Evolutionary conservation across 2,113 vertebrate species (phyloP), one percentile per base, ranked within the genome.

Genomic region (Grammomys dolichurus): DNA sequence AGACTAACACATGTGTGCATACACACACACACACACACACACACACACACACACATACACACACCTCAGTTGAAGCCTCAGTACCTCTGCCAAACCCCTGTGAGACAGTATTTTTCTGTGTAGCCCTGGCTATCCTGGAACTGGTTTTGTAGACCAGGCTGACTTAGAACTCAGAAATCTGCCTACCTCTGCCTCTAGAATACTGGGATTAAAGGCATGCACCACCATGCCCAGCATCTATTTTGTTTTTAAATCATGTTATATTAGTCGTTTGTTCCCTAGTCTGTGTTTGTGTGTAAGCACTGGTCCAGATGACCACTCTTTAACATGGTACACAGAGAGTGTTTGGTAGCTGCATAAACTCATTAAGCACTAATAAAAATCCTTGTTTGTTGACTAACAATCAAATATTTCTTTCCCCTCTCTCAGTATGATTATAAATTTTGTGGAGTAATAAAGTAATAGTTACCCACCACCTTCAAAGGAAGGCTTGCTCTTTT

Each of bases 321-420:
- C 13, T 82, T 46, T 8, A 46, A 16, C 4, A 24, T 51, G 46
- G 24, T 11, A 17, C 73, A 14, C 40, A 65, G 40, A 28, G 13
- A 8, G 51, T 33, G 69, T 43, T 84, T 48, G 43, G 4, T 78
- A 77, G 46, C 56, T 75, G 7, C 60, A 67, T 31, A 36, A 70
- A 10, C 46, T 48, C n/a, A n/a, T 91, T 73, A 86, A 24, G 33
- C 8, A 19, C 70, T 73, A 70, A 67, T 89, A 69, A 4, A 87
- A 28, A 40, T 48, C 22, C 87, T 92, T 85, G 28, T 51, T 91
- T 17, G 54, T 56, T 12, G 89, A 46, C 40, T 65, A 46, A 40
- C 16, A 91, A 65, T 77, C 33, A 93, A 69, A 54, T 48, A 76
- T 85, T 73, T 96, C 76, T 95, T 13, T 43, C 60, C 28, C 11